These are phyloP conservation scores for Drosophila gunungcola DNA, from an alignment of 1,140 invertebrate species.

Conservation along the genomic window DNA sequence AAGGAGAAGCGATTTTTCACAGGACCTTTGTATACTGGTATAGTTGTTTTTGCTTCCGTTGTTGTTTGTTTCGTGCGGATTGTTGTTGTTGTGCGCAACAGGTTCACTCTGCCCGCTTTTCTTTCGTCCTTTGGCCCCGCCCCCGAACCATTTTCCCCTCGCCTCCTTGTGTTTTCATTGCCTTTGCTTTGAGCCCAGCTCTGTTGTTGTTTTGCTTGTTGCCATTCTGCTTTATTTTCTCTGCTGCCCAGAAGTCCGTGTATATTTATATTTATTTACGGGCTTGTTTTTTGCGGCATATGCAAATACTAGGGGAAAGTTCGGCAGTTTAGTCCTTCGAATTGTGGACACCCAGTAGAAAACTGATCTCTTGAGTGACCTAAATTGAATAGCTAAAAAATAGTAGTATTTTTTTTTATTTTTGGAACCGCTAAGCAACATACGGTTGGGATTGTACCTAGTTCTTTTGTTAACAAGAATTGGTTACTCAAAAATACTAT, in stretches of 20 bases:
- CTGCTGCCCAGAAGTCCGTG: constrained; percentile 23
- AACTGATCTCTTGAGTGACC: too few relatives aligned
- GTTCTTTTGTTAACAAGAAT: too few relatives aligned
- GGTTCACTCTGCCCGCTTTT: constrained; percentile 50
- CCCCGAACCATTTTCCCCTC: background rate
- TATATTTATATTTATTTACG: constrained; percentile 45
- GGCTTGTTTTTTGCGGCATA: constrained; percentile 49
- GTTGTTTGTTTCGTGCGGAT: constrained; percentile 48
- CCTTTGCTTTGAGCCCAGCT: constrained; percentile 49
- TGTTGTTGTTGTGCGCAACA: constrained; percentile 67
- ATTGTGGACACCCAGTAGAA: background rate
- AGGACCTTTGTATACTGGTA: constrained; percentile 22
- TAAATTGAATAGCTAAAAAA: too few relatives aligned
- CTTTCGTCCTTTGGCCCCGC: constrained; percentile 5
- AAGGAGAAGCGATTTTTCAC: constrained; percentile 14
- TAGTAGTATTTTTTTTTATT: too few relatives aligned
- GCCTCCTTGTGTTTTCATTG: constrained; percentile 37
- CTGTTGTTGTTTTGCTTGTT: constrained; percentile 41
- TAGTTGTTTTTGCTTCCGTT: constrained; percentile 31
- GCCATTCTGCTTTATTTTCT: constrained; percentile 45
- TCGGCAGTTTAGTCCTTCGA: too few relatives aligned
- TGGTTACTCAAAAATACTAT: too few relatives aligned
- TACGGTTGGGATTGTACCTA: too few relatives aligned
- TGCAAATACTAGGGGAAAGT: constrained; percentile 50
- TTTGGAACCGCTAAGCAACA: too few relatives aligned